Percentiles rank a stretch among this genome's conserved stretches.
Evolutionary conservation across 2,888 invertebrate genomes (phyloP).

Genomic region (Pharmacophagus antenor): DNA sequence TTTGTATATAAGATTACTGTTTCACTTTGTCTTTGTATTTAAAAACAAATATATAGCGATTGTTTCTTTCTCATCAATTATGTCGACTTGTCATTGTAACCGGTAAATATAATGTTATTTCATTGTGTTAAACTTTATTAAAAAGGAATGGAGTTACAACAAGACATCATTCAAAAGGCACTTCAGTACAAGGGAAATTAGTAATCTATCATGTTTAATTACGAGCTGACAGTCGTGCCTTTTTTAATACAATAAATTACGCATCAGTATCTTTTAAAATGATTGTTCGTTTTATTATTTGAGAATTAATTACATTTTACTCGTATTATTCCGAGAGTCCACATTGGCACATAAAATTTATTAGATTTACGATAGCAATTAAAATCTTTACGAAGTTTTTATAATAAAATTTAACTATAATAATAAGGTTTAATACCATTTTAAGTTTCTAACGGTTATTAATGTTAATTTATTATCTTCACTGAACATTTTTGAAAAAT

Average conservation of each 20-base stretch:
- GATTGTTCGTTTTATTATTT: neutral
- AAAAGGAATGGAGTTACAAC: neutral
- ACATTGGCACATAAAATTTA: neutral
- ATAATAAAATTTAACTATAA: too few species aligned
- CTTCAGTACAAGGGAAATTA: slow-evolving; percentile 4
- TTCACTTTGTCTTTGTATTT: neutral
- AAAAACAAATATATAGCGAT: too few species aligned
- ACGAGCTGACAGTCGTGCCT: neutral
- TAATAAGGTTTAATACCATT: too few species aligned
- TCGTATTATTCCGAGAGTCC: neutral
- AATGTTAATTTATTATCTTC: too few species aligned
- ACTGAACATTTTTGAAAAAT: too few species aligned
- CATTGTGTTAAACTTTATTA: neutral
- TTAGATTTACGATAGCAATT: neutral
- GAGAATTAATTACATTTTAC: neutral
- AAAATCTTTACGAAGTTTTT: too few species aligned
- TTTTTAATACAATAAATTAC: neutral
- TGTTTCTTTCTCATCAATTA: too few species aligned
- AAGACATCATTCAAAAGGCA: slow-evolving; percentile 3
- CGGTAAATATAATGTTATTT: neutral
- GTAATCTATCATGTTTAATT: slow-evolving; percentile 9
- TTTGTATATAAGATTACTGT: neutral
- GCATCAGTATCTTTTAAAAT: neutral
- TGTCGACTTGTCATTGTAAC: too few species aligned
- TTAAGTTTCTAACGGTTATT: too few species aligned